Base-by-base conservation (phyloP, 1,140 invertebrate species). In the Caenorhabditis remanei region DNA sequence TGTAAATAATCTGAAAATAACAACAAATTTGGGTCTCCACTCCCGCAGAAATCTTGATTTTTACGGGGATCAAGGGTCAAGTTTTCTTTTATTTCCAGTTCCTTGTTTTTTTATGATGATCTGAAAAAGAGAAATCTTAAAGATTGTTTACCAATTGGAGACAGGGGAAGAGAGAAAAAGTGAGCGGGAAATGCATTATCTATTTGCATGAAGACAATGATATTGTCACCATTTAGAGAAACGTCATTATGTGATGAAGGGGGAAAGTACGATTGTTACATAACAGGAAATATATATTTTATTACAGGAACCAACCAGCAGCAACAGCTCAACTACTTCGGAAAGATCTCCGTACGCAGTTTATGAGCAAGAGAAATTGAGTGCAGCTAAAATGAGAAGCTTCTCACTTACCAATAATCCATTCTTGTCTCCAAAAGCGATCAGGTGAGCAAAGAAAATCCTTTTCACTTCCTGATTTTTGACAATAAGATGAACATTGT, bases 141-240 rank as follows among this genome's bases (percentile, higher is more conserved):
- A 46, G 65, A 46, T 71, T 71, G 65, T 71, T 71, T 71, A 71
- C 65, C 40, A 71, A 71, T 43, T 19, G 16, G 8, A 63, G 16
- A 19, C 21, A 71, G 46, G 11, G 46, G 13, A 0, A 79, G 41
- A 79, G 11, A n/a, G 41, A 19, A 46, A 71, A 16, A 14, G 24
- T 9, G 53, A 50, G n/a, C 6, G 21, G n/a, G 40, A n/a, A 79
- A 21, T 50, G 50, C 40, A 50, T 79, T 79, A 79, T 79, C 71
- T 21, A 79, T 79, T 79, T 79, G 71, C 71, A 79, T 79, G 71
- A 79, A 79, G 71, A 79, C 65, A 71, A 71, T 71, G 61, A 63
- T 40, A 63, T 63, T 32, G 61, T 63, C 61, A 63, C 24, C 61
- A 32, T 32, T 32, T 63, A 40, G 1, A 40, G 11, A 63, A 7